These are phyloP conservation scores for Acinonyx jubatus DNA, from an alignment of 2,113 vertebrate genomes.

Conservation along the genomic window DNA sequence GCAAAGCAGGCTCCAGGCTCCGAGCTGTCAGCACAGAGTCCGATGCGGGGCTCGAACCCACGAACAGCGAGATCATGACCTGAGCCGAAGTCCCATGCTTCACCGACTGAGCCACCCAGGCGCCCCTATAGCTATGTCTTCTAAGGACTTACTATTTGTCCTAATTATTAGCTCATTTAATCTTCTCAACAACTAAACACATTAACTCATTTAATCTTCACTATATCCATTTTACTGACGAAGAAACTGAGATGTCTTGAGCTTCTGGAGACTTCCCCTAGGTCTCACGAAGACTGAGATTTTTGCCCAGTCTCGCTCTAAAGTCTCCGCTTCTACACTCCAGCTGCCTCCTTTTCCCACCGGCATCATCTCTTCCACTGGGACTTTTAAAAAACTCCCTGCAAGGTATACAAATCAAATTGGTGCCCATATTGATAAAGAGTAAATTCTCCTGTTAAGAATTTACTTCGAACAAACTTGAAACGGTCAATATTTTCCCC, in stretches of 20 bases:
- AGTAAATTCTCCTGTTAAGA: constrained; percentile 14
- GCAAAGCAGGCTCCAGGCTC: too few relatives aligned
- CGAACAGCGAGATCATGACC: too few relatives aligned
- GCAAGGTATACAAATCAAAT: background rate
- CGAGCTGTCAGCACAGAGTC: too few relatives aligned
- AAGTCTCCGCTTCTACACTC: background rate
- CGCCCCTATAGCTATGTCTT: background rate
- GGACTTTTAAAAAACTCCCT: background rate
- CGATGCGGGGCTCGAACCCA: too few relatives aligned
- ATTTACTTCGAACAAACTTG: background rate
- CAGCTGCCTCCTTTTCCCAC: background rate
- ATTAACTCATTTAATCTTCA: too few relatives aligned
- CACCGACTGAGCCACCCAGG: too few relatives aligned
- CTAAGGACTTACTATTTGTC: background rate
- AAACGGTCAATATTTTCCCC: background rate
- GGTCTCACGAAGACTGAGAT: background rate
- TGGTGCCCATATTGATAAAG: background rate
- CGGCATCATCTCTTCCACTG: background rate
- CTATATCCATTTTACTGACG: background rate
- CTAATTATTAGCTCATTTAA: background rate
- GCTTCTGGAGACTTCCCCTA: background rate
- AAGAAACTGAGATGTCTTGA: background rate
- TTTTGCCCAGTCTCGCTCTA: background rate
- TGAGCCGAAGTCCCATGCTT: too few relatives aligned
- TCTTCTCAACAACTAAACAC: too few relatives aligned